phyloP scores from a whole-genome alignment of 2,113 vertebrate genomes.

The Proteles cristata region DNA sequence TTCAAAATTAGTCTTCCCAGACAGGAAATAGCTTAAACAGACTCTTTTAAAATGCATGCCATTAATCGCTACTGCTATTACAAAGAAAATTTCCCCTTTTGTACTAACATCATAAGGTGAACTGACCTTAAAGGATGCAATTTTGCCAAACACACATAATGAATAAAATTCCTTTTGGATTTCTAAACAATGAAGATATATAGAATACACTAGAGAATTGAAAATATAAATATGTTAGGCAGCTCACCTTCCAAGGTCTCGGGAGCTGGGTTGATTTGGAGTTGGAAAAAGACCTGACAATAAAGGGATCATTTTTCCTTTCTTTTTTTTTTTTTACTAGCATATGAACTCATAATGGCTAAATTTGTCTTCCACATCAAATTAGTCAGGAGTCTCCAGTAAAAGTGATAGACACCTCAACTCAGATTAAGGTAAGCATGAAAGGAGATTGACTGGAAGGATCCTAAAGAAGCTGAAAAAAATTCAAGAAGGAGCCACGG shows the following conservation, averaged over 20 bases:
- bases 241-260: conserved; percentile 8
- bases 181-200: conserved; percentile 49
- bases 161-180: conserved; percentile 49
- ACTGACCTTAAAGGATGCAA: conserved; percentile 47
- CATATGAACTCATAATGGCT: background rate
- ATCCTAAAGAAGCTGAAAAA: background rate
- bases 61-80: conserved; percentile 57
- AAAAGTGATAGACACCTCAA: conserved; percentile 41
- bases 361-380: background rate
- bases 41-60: conserved; percentile 52
- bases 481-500: background rate
- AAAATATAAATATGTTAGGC: conserved; percentile 34
- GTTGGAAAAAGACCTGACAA: background rate
- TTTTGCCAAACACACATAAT: conserved; percentile 62
- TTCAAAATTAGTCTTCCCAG: conserved; percentile 59
- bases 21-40: conserved; percentile 29
- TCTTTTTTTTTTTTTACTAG: background rate
- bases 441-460: conserved; percentile 7
- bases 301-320: background rate
- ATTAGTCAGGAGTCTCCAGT: background rate
- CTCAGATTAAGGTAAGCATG: background rate
- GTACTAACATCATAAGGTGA: background rate
- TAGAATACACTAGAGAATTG: background rate
- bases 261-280: background rate
- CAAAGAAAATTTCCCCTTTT: conserved; percentile 51